Percentiles rank a stretch among this genome's conserved stretches.
These are phyloP conservation scores for Jaculus jaculus DNA, from an alignment of 2,113 vertebrate genomes.

Conservation along the genomic window DNA sequence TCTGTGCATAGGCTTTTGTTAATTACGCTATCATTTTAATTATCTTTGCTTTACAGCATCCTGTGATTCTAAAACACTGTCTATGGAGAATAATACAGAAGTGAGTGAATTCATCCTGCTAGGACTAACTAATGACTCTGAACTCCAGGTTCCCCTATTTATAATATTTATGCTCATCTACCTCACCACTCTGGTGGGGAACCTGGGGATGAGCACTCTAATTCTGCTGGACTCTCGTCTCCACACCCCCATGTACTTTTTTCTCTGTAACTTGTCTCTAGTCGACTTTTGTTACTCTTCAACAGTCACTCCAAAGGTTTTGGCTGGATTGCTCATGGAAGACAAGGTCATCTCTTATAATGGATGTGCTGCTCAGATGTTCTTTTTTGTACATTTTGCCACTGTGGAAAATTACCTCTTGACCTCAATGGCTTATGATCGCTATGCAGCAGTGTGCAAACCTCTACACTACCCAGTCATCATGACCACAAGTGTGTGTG, in stretches of 20 bases:
- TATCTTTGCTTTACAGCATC: neutral
- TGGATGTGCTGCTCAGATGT: neutral
- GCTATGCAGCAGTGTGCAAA: neutral
- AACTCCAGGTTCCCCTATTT: neutral
- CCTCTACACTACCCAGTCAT: neutral
- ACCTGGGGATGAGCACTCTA: neutral
- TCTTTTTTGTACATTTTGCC: neutral
- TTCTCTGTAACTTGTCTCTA: conserved; percentile 24
- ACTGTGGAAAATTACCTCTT: conserved; percentile 8
- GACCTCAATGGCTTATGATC: conserved; percentile 21
- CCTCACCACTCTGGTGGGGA: neutral
- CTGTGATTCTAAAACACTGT: neutral
- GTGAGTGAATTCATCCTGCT: neutral
- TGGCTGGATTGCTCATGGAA: neutral
- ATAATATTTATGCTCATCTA: neutral
- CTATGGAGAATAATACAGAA: neutral
- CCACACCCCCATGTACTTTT: conserved; percentile 25
- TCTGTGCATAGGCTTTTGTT: neutral
- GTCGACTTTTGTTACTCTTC: conserved; percentile 10
- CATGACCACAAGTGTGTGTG: neutral
- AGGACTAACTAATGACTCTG: neutral
- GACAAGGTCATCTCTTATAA: conserved; percentile 22
- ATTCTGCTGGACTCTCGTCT: neutral
- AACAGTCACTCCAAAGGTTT: conserved; percentile 15
- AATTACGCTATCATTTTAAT: neutral